phyloP scores from a whole-genome alignment of 2,797 vertebrate genomes.

The Margarornis squamiger region DNA sequence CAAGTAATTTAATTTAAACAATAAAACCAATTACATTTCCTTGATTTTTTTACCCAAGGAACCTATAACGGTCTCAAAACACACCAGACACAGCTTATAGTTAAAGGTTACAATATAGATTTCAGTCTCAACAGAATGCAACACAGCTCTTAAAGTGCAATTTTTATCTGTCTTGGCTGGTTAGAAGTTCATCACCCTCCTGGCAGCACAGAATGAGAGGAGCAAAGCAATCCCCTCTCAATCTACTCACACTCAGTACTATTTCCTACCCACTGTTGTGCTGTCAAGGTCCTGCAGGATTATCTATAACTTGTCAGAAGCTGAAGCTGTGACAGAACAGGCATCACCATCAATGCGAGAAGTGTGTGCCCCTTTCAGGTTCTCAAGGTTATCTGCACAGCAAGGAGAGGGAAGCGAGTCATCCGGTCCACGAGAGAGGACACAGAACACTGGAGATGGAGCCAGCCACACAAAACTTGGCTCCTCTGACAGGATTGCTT shows the following conservation, averaged over 20 bases:
- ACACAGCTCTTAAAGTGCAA: neutral
- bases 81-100: neutral
- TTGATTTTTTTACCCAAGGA: neutral
- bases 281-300: neutral
- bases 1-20: neutral
- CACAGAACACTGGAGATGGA: neutral
- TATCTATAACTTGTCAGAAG: neutral
- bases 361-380: neutral
- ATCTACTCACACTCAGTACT: neutral
- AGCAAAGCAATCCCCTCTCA: neutral
- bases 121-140: neutral
- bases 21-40: neutral
- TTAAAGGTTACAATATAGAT: neutral
- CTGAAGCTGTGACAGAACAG: neutral
- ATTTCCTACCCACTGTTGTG: neutral
- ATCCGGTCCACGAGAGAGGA: neutral
- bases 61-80: neutral
- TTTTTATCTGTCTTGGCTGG: neutral
- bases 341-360: neutral
- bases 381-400: neutral
- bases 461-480: neutral
- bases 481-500: neutral
- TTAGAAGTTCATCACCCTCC: neutral
- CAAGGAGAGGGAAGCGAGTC: neutral
- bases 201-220: neutral